phyloP scores from a whole-genome alignment of 2,113 vertebrate species.

The Syrrhaptes paradoxus region DNA sequence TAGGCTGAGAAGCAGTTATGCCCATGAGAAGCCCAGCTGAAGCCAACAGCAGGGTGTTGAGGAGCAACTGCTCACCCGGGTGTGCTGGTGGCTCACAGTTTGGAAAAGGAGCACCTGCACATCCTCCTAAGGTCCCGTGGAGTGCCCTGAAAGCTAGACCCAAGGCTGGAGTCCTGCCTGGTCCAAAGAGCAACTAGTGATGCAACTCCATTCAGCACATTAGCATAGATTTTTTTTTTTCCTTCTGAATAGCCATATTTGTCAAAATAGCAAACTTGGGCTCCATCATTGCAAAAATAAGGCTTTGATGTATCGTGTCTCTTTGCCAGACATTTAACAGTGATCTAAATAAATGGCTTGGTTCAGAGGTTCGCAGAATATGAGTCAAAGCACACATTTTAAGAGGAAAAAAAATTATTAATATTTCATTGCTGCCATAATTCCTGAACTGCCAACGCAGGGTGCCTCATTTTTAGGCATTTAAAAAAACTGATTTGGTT shows the following conservation, averaged over 20 bases:
- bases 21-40: rapidly evolving
- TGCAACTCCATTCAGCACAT: neutral
- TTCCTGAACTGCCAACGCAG: conserved; percentile 11
- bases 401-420: conserved; percentile 1
- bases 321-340: conserved; percentile 33
- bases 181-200: neutral
- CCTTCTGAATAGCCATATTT: neutral
- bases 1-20: neutral
- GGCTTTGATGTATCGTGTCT: conserved; percentile 12
- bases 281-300: conserved; percentile 8
- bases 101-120: rapidly evolving
- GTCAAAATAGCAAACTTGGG: neutral
- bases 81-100: neutral
- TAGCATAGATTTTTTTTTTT: neutral
- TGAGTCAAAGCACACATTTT: conserved; percentile 50
- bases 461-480: conserved; percentile 44
- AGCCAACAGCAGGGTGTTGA: neutral
- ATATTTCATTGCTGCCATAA: conserved; percentile 21
- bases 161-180: neutral
- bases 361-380: conserved; percentile 13
- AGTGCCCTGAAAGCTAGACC: neutral
- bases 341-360: conserved; percentile 31
- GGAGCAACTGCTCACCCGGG: rapidly evolving
- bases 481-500: conserved; percentile 58
- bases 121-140: neutral